Evolutionary conservation across 2,113 vertebrate species (phyloP).

Genomic region (Eudyptes chrysolophus): DNA sequence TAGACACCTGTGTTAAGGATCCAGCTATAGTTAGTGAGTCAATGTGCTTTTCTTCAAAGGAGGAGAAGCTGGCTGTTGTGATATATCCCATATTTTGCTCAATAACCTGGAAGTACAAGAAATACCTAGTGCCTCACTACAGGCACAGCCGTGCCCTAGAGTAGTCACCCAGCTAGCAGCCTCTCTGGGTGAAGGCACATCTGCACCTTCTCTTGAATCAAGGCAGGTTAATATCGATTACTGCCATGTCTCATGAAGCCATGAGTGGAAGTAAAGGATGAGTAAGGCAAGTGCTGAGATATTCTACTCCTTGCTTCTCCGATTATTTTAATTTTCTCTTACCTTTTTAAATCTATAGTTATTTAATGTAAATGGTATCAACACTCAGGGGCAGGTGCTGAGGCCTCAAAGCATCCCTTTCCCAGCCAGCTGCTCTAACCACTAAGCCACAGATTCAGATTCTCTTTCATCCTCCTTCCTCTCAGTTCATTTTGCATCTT

Average conservation of each 20-base stretch:
- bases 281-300: background rate
- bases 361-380: background rate
- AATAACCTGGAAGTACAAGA: background rate
- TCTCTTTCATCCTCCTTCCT: background rate
- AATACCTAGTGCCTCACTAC: background rate
- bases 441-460: background rate
- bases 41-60: background rate
- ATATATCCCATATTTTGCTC: background rate
- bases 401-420: background rate
- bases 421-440: background rate
- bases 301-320: background rate
- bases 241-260: background rate
- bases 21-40: background rate
- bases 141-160: background rate
- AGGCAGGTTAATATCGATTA: background rate
- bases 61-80: background rate
- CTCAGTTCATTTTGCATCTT: background rate
- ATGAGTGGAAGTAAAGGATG: background rate
- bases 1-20: background rate
- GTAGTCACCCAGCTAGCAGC: background rate
- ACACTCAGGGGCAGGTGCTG: background rate
- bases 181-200: background rate
- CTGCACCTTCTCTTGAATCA: background rate
- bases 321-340: background rate
- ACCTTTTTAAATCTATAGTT: background rate